phyloP scores from a whole-genome alignment of 2,888 invertebrate species.

The Orchesellides sinensis region DNA sequence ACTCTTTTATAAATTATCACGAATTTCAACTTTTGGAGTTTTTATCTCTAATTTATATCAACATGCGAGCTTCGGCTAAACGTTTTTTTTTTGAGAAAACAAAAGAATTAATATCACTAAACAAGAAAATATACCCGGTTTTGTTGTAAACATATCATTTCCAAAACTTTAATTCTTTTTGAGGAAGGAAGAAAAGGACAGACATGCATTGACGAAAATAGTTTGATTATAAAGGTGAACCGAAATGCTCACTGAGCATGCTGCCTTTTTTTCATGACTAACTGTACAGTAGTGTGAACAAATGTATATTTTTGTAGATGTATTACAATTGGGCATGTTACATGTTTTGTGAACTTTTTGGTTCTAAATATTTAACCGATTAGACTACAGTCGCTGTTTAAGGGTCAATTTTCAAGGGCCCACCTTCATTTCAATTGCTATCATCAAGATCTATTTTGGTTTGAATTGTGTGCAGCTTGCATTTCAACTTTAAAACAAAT shows the following conservation, averaged over 20 bases:
- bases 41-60: slow-evolving; percentile 58
- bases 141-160: slow-evolving; percentile 43
- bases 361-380: slow-evolving; percentile 3
- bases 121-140: slow-evolving; percentile 1
- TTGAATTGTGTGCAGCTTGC: slow-evolving; percentile 16
- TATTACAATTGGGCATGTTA: slow-evolving; percentile 8
- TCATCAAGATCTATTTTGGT: slow-evolving; percentile 48
- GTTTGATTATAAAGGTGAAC: slow-evolving; percentile 5
- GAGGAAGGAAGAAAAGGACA: background rate
- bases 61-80: slow-evolving; percentile 42
- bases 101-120: slow-evolving; percentile 15
- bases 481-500: slow-evolving; percentile 1
- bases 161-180: background rate
- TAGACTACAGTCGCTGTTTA: slow-evolving; percentile 26
- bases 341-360: too few relatives aligned
- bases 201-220: background rate
- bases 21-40: slow-evolving; percentile 7
- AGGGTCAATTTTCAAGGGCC: slow-evolving; percentile 55
- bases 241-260: slow-evolving; percentile 56
- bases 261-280: slow-evolving; percentile 20
- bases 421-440: slow-evolving; percentile 40
- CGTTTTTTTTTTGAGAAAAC: slow-evolving; percentile 11
- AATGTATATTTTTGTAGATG: slow-evolving; percentile 31
- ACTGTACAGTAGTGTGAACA: slow-evolving; percentile 52
- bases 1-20: slow-evolving; percentile 45